Evolutionary conservation across 2,888 invertebrate genomes (phyloP).

Genomic region (Heliothis peltigera): DNA sequence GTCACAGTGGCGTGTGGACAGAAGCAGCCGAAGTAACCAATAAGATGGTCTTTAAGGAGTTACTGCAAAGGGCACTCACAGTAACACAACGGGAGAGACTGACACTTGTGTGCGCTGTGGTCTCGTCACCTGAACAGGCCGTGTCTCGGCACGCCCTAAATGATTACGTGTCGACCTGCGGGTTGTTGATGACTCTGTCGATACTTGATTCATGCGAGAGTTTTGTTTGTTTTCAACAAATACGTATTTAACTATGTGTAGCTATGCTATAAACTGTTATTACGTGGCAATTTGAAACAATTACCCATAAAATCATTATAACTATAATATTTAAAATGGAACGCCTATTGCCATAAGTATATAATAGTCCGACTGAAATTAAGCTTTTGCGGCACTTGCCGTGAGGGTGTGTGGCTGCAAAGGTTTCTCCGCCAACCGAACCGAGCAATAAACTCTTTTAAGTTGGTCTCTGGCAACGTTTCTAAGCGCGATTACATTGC

Average conservation of each 20-base stretch:
- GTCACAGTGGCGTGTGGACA: too few relatives aligned
- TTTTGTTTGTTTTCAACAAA: background rate
- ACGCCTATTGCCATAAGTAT: too few relatives aligned
- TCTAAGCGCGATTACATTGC: slow-evolving; percentile 14
- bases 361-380: background rate
- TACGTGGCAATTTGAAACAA: background rate
- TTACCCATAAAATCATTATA: too few relatives aligned
- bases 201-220: background rate
- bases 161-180: background rate
- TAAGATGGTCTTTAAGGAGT: too few relatives aligned
- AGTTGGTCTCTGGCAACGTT: background rate
- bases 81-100: too few relatives aligned
- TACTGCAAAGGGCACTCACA: too few relatives aligned
- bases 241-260: background rate
- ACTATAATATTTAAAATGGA: too few relatives aligned
- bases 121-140: background rate
- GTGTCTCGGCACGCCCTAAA: background rate
- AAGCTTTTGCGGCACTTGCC: background rate
- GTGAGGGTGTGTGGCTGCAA: too few relatives aligned
- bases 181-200: background rate
- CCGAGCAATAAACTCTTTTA: background rate
- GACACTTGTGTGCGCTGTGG: too few relatives aligned
- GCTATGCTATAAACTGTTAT: background rate
- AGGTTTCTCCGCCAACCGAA: background rate
- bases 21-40: too few relatives aligned